Conservation (phyloP, 2,113 vertebrate species). For the Potamarius usumacintae region DNA sequence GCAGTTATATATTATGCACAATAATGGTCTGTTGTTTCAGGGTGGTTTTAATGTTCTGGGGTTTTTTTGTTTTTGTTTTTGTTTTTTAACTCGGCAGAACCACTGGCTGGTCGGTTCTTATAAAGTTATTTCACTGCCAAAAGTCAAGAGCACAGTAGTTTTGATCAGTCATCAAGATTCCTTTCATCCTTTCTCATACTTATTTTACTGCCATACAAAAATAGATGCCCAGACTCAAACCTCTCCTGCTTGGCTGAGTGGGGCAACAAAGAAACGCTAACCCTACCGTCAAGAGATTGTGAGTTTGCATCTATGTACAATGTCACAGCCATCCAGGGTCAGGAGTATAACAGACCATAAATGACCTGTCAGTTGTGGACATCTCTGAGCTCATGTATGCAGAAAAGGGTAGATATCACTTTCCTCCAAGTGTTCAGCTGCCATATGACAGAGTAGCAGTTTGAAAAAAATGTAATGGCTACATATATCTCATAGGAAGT, state of each 20-base stretch:
- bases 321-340: neutral
- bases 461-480: neutral
- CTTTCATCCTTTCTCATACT: neutral
- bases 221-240: neutral
- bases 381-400: neutral
- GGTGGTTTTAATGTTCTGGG: conserved; percentile 47
- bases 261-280: neutral
- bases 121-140: conserved; percentile 22
- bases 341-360: neutral
- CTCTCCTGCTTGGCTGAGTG: neutral
- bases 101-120: conserved; percentile 38
- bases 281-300: neutral
- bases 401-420: neutral
- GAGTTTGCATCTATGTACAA: neutral
- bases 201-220: conserved; percentile 2
- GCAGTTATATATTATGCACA: conserved; percentile 33
- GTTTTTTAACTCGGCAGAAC: conserved; percentile 28
- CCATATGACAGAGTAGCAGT: neutral
- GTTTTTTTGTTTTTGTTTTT: neutral
- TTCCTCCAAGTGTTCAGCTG: neutral
- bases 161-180: neutral
- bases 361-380: neutral
- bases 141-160: conserved; percentile 25
- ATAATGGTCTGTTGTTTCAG: conserved; percentile 34
- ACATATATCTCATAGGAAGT: neutral